Conservation (phyloP, 2,797 vertebrate species). For the Hafferia zeledoni region DNA sequence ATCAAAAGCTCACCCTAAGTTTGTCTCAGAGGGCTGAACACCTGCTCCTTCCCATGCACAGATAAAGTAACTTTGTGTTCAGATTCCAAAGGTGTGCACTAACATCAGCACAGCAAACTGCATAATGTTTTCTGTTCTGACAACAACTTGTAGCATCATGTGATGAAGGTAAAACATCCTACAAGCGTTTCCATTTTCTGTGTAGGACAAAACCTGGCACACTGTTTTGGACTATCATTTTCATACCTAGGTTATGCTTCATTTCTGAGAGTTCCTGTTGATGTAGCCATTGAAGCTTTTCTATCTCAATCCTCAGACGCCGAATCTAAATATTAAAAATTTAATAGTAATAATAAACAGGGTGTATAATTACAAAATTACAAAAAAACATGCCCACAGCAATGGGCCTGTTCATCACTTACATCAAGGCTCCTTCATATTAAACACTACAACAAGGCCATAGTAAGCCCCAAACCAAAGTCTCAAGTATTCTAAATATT, state of each 20-base stretch:
- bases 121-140: not conserved
- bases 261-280: conserved; percentile 97
- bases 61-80: not conserved
- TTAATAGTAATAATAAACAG: not conserved
- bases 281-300: conserved; percentile 97
- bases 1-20: not conserved
- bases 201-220: not conserved
- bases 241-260: conserved; percentile 94
- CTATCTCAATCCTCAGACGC: conserved; percentile 94
- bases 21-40: not conserved
- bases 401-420: not conserved
- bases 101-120: not conserved
- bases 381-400: not conserved
- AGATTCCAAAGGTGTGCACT: not conserved
- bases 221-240: not conserved
- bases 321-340: conserved; percentile 83
- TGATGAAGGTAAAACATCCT: not conserved
- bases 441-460: not conserved
- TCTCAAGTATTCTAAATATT: not conserved
- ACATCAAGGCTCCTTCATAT: not conserved
- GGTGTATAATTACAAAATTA: not conserved
- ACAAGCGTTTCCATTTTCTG: not conserved
- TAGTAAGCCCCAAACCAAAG: not conserved
- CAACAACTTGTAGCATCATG: not conserved
- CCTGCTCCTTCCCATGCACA: not conserved